A percentile compares a stretch with the other conserved stretches of the same genome.
Conservation (phyloP, 92 coral and sea anemone species). For the Montipora capitata region DNA sequence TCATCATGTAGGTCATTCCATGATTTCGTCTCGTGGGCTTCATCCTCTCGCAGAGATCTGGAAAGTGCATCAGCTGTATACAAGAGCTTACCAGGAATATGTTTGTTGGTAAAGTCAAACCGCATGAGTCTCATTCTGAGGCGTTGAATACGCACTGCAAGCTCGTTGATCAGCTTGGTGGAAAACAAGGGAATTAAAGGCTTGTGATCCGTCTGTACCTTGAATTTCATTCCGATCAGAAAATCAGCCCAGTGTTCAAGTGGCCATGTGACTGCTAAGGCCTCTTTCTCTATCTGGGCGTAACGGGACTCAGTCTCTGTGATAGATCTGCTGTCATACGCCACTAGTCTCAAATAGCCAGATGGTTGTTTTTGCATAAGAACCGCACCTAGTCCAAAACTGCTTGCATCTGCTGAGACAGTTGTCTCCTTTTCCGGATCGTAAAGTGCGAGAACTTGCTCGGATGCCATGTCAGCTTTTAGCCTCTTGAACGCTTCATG, state of each 20-base stretch:
- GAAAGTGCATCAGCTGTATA: slow-evolving; percentile 73
- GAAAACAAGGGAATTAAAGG: slow-evolving; percentile 70
- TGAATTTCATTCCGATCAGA: slow-evolving; percentile 61
- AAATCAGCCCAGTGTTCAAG: slow-evolving; percentile 63
- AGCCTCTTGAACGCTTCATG: slow-evolving; percentile 56
- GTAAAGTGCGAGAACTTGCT: slow-evolving; percentile 53
- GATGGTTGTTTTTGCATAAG: slow-evolving; percentile 60
- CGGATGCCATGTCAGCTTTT: slow-evolving; percentile 60
- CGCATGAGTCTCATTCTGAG: slow-evolving; percentile 63
- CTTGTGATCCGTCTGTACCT: slow-evolving; percentile 72
- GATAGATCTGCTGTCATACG: slow-evolving; percentile 74
- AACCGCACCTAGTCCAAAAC: slow-evolving; percentile 74
- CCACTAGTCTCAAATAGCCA: slow-evolving; percentile 69
- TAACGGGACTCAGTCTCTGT: slow-evolving; percentile 75
- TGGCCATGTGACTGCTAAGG: slow-evolving; percentile 70
- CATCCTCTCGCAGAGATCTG: slow-evolving; percentile 26
- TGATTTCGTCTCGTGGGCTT: slow-evolving; percentile 16
- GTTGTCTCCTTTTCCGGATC: slow-evolving; percentile 58
- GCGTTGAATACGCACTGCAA: slow-evolving; percentile 60
- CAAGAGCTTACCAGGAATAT: slow-evolving; percentile 71
- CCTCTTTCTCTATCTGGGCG: slow-evolving; percentile 81
- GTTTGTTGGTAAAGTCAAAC: slow-evolving; percentile 46
- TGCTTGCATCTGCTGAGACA: slow-evolving; percentile 63
- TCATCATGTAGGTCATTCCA: slow-evolving; percentile 36
- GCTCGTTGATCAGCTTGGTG: slow-evolving; percentile 76